A percentile compares a stretch with the other conserved stretches of the same genome.
Conservation (phyloP, 2,113 vertebrate genomes). For the Cyanocitta stelleri region DNA sequence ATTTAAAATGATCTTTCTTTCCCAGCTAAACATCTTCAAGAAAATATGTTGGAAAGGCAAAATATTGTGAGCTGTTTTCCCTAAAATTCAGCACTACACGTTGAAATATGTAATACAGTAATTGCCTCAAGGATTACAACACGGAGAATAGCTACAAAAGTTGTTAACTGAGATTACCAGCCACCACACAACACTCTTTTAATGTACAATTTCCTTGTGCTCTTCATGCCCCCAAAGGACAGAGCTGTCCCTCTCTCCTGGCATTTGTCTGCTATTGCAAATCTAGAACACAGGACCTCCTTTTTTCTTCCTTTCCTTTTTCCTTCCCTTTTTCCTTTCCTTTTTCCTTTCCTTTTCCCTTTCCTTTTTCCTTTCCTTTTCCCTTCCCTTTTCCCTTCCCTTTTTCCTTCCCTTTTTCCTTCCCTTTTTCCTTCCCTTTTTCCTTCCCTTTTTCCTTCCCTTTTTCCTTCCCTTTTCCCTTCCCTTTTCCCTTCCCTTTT, state of each 20-base stretch:
- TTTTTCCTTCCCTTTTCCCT: neutral
- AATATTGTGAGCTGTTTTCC: neutral
- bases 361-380: too few species aligned
- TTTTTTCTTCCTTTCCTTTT: neutral
- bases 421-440: too few species aligned
- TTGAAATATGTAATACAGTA: neutral
- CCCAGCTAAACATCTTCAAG: neutral
- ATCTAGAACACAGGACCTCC: fast-evolving
- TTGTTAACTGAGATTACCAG: neutral
- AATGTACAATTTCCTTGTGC: neutral
- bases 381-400: too few species aligned
- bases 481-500: neutral
- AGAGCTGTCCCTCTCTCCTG: neutral
- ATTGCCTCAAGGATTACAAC: neutral
- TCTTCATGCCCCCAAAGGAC: neutral
- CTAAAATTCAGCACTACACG: neutral
- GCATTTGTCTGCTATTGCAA: neutral
- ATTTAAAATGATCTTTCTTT: neutral
- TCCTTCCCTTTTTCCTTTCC: neutral
- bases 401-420: too few species aligned
- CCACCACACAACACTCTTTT: fast-evolving
- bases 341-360: neutral
- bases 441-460: too few species aligned
- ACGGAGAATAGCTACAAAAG: neutral
- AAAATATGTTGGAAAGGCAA: neutral